Conservation (phyloP, 1,140 invertebrate genomes). For the Bombus soroeensis region DNA sequence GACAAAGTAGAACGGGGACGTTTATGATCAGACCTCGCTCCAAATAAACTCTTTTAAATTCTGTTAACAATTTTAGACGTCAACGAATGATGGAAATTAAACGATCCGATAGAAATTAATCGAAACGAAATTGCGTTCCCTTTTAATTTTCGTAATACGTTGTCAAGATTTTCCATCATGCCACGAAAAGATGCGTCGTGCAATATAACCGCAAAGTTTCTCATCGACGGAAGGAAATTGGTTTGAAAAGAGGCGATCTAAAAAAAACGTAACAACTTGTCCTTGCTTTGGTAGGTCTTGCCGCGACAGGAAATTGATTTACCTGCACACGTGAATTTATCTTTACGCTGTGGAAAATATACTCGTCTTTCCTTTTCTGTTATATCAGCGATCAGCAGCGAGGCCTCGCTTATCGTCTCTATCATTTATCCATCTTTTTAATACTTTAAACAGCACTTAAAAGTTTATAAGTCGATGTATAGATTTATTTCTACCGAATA, state of each 20-base stretch:
- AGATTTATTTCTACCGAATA: not conserved
- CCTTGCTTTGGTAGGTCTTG: conserved; percentile 54
- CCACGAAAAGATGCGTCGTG: conserved; percentile 3
- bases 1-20: not conserved
- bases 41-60: not conserved
- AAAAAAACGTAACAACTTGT: conserved; percentile 63
- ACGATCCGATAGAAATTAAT: not conserved
- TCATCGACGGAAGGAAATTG: conserved; percentile 67
- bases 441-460: not conserved
- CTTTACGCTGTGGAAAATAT: conserved; percentile 58
- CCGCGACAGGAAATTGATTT: conserved; percentile 67
- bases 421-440: not conserved
- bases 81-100: not conserved
- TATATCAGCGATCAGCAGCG: conserved; percentile 43
- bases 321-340: conserved; percentile 64
- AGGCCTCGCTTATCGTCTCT: conserved; percentile 14
- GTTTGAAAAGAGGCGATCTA: conserved; percentile 57
- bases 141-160: conserved; percentile 12
- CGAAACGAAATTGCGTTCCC: not conserved
- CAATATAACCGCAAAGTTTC: conserved; percentile 27
- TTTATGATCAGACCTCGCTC: not conserved
- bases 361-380: conserved; percentile 43
- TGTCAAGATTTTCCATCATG: not conserved
- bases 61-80: not conserved
- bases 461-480: not conserved